These are phyloP conservation scores for Solen grandis DNA, from an alignment of 1,140 invertebrate genomes.

Conservation along the genomic window DNA sequence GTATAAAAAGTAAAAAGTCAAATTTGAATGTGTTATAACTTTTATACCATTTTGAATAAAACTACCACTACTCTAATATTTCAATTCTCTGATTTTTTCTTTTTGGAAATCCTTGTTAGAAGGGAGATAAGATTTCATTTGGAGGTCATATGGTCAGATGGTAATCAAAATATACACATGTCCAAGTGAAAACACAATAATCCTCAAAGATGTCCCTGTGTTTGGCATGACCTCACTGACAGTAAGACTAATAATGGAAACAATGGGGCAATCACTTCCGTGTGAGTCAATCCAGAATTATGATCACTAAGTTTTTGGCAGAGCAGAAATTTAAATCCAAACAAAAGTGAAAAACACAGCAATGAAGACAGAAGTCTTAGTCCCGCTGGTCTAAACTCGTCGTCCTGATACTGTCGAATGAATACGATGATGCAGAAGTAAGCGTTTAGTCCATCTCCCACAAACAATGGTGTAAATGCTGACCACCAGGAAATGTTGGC, in stretches of 20 bases:
- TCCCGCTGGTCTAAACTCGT: constrained; percentile 86
- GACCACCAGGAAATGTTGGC: constrained; percentile 85
- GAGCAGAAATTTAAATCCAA: constrained; percentile 95
- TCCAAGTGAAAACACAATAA: no score
- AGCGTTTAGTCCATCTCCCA: constrained; percentile 93
- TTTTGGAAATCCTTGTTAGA: no score
- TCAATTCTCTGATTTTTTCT: neutral
- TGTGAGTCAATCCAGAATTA: constrained; percentile 90
- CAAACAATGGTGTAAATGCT: constrained; percentile 94
- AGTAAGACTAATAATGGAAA: constrained; percentile 92
- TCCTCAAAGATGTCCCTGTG: constrained; percentile 81
- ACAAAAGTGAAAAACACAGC: constrained; percentile 90
- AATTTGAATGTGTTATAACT: no score
- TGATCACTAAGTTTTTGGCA: constrained; percentile 90
- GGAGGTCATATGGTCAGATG: no score
- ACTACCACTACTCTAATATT: constrained; percentile 1
- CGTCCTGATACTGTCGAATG: constrained; percentile 89
- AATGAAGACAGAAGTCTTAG: constrained; percentile 92
- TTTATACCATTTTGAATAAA: no score
- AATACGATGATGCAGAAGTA: constrained; percentile 97
- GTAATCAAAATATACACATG: no score
- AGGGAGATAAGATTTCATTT: no score
- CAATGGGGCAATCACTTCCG: constrained; percentile 94
- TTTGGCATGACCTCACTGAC: constrained; percentile 95
- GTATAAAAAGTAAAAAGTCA: no score